Percentiles rank a stretch among this genome's conserved stretches.
Evolutionary conservation across 2,113 vertebrate genomes (phyloP).

Genomic region (Castor canadensis): DNA sequence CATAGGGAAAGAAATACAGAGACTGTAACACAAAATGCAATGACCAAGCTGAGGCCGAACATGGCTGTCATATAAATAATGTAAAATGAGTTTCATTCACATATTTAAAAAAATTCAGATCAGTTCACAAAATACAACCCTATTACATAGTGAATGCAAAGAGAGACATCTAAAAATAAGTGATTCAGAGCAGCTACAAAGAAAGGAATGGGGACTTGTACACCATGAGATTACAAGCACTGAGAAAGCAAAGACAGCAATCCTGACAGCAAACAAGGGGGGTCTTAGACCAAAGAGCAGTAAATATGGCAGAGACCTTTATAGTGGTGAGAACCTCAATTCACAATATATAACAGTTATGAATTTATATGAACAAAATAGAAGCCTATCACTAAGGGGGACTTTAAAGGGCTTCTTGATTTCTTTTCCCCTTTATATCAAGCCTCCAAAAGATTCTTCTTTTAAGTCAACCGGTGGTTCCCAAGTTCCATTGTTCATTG

Average conservation of each 20-base stretch:
- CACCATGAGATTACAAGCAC: background rate
- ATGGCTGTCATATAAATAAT: background rate
- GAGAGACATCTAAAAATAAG: background rate
- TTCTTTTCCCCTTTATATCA: background rate
- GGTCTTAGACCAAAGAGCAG: background rate
- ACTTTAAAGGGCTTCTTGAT: background rate
- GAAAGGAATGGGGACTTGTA: background rate
- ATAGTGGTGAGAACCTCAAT: background rate
- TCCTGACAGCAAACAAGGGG: background rate
- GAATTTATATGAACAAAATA: background rate
- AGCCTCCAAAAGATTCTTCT: background rate
- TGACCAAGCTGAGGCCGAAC: background rate
- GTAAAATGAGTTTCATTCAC: background rate
- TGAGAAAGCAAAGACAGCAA: background rate
- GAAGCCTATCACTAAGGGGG: background rate
- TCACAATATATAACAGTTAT: background rate
- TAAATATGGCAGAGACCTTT: background rate
- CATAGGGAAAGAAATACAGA: background rate
- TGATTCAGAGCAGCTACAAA: background rate
- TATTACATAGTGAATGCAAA: background rate
- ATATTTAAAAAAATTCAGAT: background rate
- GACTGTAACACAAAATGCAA: background rate
- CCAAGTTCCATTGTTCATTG: background rate
- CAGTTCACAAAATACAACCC: background rate
- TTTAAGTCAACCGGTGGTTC: background rate